A percentile compares a stretch with the other conserved stretches of the same genome.
Conservation (phyloP, 64 coral and sea anemone genomes). For the Montipora sp. region DNA sequence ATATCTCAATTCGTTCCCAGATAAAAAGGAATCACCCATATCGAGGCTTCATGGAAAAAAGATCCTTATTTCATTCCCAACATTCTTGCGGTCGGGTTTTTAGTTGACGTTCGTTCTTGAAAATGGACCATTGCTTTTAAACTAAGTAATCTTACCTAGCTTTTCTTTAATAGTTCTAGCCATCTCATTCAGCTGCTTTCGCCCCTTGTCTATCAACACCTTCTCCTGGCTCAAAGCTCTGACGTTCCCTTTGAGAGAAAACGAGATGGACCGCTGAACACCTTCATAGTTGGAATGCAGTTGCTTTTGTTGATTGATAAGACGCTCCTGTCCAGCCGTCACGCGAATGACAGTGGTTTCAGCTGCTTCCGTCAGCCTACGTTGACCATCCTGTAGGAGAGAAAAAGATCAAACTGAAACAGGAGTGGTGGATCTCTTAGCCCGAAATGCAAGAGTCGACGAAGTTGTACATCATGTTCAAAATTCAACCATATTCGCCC, state of each 20-base stretch:
- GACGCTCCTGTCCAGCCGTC: constrained; percentile 82
- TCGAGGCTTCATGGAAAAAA: too few species aligned
- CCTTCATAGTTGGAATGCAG: constrained; percentile 60
- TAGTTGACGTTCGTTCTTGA: not conserved
- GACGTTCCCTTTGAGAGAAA: constrained; percentile 63
- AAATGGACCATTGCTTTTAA: not conserved
- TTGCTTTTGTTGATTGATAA: constrained; percentile 72
- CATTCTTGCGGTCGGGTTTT: too few species aligned
- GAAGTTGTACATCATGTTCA: too few species aligned
- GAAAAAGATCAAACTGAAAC: not conserved
- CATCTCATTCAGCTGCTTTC: constrained; percentile 81
- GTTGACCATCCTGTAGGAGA: constrained; percentile 70
- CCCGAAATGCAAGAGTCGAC: too few species aligned
- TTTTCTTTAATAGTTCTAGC: constrained; percentile 67
- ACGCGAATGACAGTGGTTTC: constrained; percentile 72
- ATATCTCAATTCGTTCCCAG: too few species aligned
- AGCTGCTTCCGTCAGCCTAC: constrained; percentile 61
- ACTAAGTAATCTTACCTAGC: constrained; percentile 48
- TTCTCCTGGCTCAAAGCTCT: constrained; percentile 82
- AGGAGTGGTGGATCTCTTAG: not conserved
- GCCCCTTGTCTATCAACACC: constrained; percentile 64
- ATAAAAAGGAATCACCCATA: too few species aligned
- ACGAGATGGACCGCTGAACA: constrained; percentile 72
- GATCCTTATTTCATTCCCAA: too few species aligned
- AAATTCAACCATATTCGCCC: too few species aligned